A percentile compares a stretch with the other conserved stretches of the same genome.
Conservation (phyloP, 92 coral and sea anemone species). For the Palythoa heliodiscus region DNA sequence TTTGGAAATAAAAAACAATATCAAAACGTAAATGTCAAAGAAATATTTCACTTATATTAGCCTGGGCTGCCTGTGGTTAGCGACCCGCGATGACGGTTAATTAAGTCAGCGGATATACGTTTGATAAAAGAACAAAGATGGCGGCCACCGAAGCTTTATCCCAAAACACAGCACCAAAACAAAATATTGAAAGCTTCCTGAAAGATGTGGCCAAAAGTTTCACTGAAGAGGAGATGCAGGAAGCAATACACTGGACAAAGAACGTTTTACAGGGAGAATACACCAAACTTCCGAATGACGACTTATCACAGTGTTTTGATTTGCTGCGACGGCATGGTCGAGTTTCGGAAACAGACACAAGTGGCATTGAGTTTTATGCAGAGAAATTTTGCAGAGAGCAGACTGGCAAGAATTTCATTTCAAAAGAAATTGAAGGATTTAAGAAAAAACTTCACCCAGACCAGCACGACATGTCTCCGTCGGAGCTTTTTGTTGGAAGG, state of each 20-base stretch:
- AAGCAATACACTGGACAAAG: slow-evolving; percentile 34
- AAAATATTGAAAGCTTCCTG: slow-evolving; percentile 6
- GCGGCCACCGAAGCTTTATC: neutral
- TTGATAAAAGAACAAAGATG: neutral
- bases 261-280: slow-evolving; percentile 29
- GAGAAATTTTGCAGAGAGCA: slow-evolving; percentile 10
- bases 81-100: neutral
- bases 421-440: neutral
- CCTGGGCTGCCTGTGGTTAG: no score
- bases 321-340: slow-evolving; percentile 31
- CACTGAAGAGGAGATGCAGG: neutral
- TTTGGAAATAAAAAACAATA: no score
- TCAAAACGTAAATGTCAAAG: no score
- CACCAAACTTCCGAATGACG: slow-evolving; percentile 27
- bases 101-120: neutral
- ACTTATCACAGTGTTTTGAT: neutral
- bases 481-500: slow-evolving; percentile 10
- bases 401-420: neutral
- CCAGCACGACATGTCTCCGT: neutral
- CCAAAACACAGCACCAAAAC: no score
- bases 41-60: no score
- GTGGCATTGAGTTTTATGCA: slow-evolving; percentile 13
- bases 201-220: neutral
- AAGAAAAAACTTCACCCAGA: neutral
- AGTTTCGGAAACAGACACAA: slow-evolving; percentile 7